Percentiles rank a stretch among this genome's conserved stretches.
These are phyloP conservation scores for Trachurus trachurus DNA, from an alignment of 2,797 vertebrate species.

Conservation along the genomic window DNA sequence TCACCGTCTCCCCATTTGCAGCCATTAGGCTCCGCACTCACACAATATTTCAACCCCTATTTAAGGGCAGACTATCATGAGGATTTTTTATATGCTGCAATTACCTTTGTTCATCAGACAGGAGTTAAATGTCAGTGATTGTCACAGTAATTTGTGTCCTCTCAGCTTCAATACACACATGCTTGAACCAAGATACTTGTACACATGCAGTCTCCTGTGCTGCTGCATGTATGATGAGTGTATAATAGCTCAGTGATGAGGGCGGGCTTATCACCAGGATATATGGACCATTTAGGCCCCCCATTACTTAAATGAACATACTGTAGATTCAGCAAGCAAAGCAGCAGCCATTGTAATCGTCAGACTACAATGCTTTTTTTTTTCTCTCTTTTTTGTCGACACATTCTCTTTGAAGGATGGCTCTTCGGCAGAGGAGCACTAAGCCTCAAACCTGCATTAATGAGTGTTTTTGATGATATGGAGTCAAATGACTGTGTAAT, in stretches of 20 bases:
- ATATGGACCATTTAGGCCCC: conserved; percentile 65
- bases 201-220: conserved; percentile 29
- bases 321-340: conserved; percentile 42
- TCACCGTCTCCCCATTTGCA: conserved; percentile 50
- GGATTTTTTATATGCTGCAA: conserved; percentile 54
- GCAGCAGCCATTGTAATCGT: conserved; percentile 35
- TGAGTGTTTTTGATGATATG: conserved; percentile 32
- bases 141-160: conserved; percentile 40
- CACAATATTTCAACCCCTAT: conserved; percentile 56
- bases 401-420: conserved; percentile 18
- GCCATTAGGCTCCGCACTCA: conserved; percentile 56
- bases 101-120: conserved; percentile 70
- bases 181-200: conserved; percentile 40
- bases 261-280: conserved; percentile 47
- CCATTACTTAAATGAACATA: conserved; percentile 63
- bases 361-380: conserved; percentile 10
- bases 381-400: conserved; percentile 20
- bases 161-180: conserved; percentile 46
- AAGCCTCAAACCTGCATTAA: conserved; percentile 28
- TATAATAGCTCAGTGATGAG: conserved; percentile 66
- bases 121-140: conserved; percentile 69
- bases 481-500: conserved; percentile 9
- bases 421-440: not conserved
- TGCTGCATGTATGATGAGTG: conserved; percentile 45
- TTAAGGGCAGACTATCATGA: conserved; percentile 49